Base-by-base conservation (phyloP, 2,797 vertebrate genomes). In the Cryptoprocta ferox region DNA sequence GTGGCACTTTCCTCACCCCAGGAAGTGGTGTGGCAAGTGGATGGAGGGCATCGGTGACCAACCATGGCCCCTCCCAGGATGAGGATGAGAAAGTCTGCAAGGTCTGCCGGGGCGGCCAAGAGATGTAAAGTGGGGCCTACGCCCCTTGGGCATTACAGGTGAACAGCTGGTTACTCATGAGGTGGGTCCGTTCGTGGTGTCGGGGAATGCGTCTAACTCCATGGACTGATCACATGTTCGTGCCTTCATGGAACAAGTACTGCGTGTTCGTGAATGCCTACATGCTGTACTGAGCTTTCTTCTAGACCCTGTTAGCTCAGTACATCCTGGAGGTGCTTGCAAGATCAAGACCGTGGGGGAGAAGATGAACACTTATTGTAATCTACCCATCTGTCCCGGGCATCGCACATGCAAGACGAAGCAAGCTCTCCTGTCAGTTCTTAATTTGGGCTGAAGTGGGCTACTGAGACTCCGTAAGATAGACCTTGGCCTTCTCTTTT, bases 301-400 rank as follows among this genome's bases (percentile, higher is more conserved):
- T 71, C 35, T 78, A 78, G 66, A 70, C 21, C 7, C 32, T 32
- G 16, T n/a, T 45, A 24, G 24, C 82, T 88, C 91, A 79, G 30
- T n/a, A 30, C 92, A 97, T 92, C 63, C 66, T 82, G 65, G 63
- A 91, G 66, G 35, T 30, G 5, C 30, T 48, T 93, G 28, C 26
- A 89, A 93, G 45, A 53, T 30, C 5, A 97, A 15, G 26, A 66
- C n/a, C n/a, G 2, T 45, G 15, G 32, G 7, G 30, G 26, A 78
- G 26, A 78, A 76, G 50, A n/a, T 90, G 42, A 71, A 21, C 32
- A 50, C 39, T 42, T 70, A 14, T 81, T 86, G 65, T 79, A 79
- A 83, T 30, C 56, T 28, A 42, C 50, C 13, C 83, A 45, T 93
- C 39, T 13, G 80, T 92, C 53, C 13, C 53, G 73, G 70, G 7